A percentile compares a stretch with the other conserved stretches of the same genome.
phyloP scores from a whole-genome alignment of 2,797 vertebrate species.

The Macropus fuliginosus region DNA sequence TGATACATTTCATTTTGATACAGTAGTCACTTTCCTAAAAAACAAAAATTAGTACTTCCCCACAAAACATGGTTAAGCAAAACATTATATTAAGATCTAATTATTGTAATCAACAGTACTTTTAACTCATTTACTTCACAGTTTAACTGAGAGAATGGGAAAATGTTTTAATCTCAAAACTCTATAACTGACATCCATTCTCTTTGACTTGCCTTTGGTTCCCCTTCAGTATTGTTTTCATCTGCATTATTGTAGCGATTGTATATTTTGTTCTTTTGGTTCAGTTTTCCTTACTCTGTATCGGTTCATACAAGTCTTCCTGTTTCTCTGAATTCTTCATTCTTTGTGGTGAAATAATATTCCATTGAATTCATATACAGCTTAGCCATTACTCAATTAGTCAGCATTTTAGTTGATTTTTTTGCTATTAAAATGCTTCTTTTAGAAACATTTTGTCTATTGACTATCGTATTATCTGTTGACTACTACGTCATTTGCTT shows the following conservation, averaged over 20 bases:
- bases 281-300: background rate
- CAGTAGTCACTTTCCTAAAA: too few relatives aligned
- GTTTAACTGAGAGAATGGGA: too few relatives aligned
- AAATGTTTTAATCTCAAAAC: too few relatives aligned
- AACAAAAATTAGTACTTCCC: too few relatives aligned
- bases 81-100: too few relatives aligned
- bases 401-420: background rate
- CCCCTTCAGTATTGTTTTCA: background rate
- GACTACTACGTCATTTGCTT: background rate
- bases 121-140: too few relatives aligned
- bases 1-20: too few relatives aligned
- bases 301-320: background rate
- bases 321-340: background rate
- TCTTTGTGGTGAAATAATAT: background rate
- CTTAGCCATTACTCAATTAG: background rate
- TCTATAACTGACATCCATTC: too few relatives aligned
- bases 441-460: background rate
- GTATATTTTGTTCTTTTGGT: background rate
- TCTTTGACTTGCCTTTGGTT: too few relatives aligned
- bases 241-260: background rate
- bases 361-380: background rate
- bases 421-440: background rate
- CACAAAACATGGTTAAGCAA: too few relatives aligned
- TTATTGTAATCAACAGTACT: too few relatives aligned
- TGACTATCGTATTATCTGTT: background rate